These are phyloP conservation scores for Intellagama lesueurii DNA, from an alignment of 2,797 vertebrate species.

Conservation along the genomic window DNA sequence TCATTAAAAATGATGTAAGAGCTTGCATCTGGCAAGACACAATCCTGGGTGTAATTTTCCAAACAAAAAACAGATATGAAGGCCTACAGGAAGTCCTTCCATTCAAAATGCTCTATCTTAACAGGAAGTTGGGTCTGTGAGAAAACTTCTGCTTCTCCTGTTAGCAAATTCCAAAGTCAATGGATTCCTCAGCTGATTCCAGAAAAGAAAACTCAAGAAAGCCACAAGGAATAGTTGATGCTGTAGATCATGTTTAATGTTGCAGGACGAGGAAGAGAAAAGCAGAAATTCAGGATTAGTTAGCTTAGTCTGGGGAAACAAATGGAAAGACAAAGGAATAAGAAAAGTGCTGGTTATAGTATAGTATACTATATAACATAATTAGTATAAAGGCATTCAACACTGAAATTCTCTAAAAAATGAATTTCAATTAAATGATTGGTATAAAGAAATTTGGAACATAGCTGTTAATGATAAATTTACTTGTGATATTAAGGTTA, in stretches of 20 bases:
- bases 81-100: conserved; percentile 24
- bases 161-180: conserved; percentile 18
- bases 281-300: not conserved
- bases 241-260: conserved; percentile 21
- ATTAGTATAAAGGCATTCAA: not conserved
- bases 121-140: not conserved
- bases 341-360: not conserved
- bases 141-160: conserved; percentile 31
- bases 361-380: not conserved
- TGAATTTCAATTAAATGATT: too few relatives aligned
- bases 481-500: too few relatives aligned
- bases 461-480: too few relatives aligned
- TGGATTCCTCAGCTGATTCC: conserved; percentile 22
- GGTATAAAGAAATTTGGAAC: too few relatives aligned
- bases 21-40: not conserved
- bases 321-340: not conserved
- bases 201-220: not conserved
- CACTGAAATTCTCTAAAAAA: not conserved
- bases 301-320: not conserved
- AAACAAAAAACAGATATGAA: conserved; percentile 49
- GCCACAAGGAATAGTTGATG: conserved; percentile 29
- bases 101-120: not conserved
- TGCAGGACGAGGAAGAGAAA: not conserved
- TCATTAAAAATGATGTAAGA: conserved; percentile 48
- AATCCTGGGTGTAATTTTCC: not conserved